Evolutionary conservation across 2,888 invertebrate species (phyloP).

Genomic region (Leptinotarsa rubiginosa): DNA sequence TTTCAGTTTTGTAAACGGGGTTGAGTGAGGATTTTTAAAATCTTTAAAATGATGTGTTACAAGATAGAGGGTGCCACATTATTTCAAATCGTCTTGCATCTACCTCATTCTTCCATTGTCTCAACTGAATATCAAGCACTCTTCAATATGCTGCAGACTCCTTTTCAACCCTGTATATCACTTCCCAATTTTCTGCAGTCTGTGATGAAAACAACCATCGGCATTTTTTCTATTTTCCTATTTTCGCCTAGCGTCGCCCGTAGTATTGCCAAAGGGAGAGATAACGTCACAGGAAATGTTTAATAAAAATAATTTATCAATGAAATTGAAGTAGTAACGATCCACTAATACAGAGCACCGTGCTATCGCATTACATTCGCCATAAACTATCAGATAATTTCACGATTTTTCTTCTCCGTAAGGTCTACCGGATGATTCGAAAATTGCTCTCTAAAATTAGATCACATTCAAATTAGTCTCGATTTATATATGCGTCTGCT

Average conservation of each 20-base stretch:
- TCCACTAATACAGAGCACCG: conserved; percentile 11
- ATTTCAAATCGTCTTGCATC: too few species aligned
- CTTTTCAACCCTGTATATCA: background rate
- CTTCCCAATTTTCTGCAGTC: too few species aligned
- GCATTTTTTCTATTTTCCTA: background rate
- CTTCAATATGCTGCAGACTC: background rate
- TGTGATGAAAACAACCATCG: background rate
- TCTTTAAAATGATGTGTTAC: too few species aligned
- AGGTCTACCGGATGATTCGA: conserved; percentile 4
- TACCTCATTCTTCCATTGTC: too few species aligned
- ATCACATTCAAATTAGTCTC: background rate
- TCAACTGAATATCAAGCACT: too few species aligned
- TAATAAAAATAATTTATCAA: conserved; percentile 61
- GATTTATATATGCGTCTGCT: background rate
- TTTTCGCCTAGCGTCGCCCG: conserved; percentile 9
- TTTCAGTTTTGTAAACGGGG: too few species aligned
- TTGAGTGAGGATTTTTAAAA: too few species aligned
- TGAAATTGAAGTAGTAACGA: conserved; percentile 50
- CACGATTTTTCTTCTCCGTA: background rate
- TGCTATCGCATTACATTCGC: conserved; percentile 10
- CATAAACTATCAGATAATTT: conserved; percentile 6
- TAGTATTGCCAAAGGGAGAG: conserved; percentile 19
- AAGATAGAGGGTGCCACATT: too few species aligned
- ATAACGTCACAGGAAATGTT: conserved; percentile 59
- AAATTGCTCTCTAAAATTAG: conserved; percentile 12